Base-by-base conservation (phyloP, 2,113 vertebrate genomes). In the Syngnathoides biaculeatus region DNA sequence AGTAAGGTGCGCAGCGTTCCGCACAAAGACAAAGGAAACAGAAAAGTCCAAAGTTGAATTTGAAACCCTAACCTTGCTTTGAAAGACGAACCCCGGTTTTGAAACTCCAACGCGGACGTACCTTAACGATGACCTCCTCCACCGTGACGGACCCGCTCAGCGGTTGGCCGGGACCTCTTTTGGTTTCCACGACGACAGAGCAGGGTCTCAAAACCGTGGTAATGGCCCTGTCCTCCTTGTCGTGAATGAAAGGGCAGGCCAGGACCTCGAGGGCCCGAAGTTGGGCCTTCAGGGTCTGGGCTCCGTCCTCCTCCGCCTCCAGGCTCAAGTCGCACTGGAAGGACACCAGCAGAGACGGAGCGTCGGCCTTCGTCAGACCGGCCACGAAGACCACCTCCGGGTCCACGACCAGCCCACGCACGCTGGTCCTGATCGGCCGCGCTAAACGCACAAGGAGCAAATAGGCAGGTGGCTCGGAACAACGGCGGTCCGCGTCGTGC, bases 341-440 rank as follows among this genome's bases (percentile, higher is more conserved):
- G 0, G 95, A 95, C 39, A 92, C 93, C 5, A 93, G 89, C 5
- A 99, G 88, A 11, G 97, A 93, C 0, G 97, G 97, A 3, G 96
- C 94, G 12, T 96, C 92, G 0, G 94, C 94, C 52, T 79, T 95
- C 73, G 92, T 92, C 79, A 99, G 89, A 78, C 75, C 95, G 64
- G 96, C 97, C 67, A 99, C 97, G 71, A 99, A 99, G 2, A 98
- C 93, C 69, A 98, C 92, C 88, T 99, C 96, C 0, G 97, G 97
- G 81, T 99, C 95, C 75, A 94, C 83, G 58, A 98, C 88, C 68
- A 93, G 91, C 1, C 88, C 94, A 38, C 90, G 92, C 22, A 98
- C 38, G 7, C 35, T 88, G 64, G 92, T 90, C 58, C 15, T 84
- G 5, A 38, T 11, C 3, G 0, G 8, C 0, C 67, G 45, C 27